Percentiles rank a stretch among this genome's conserved stretches.
These are phyloP conservation scores for Tragelaphus oryx DNA, from an alignment of 2,797 vertebrate genomes.

Conservation along the genomic window DNA sequence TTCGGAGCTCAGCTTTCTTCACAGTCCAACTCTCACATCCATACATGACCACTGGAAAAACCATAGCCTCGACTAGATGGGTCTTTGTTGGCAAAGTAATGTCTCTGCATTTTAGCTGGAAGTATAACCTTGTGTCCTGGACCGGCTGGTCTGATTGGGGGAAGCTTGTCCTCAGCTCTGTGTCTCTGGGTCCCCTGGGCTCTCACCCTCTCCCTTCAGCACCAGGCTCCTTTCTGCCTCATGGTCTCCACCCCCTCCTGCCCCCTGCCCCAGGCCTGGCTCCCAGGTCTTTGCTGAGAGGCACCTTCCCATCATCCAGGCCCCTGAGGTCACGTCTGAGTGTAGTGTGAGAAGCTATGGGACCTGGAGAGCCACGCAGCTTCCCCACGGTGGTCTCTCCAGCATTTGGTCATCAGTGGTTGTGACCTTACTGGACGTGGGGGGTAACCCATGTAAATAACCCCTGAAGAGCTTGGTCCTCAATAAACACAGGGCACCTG, in stretches of 20 bases:
- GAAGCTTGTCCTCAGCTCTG: no score
- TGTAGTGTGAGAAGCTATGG: rapidly evolving
- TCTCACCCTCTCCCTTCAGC: background rate
- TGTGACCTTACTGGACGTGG: background rate
- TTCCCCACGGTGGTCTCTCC: background rate
- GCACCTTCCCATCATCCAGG: no score
- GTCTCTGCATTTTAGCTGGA: background rate
- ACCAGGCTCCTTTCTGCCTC: background rate
- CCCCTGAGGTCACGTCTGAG: background rate
- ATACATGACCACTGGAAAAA: background rate
- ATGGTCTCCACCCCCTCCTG: rapidly evolving
- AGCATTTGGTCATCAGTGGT: background rate
- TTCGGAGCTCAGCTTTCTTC: rapidly evolving
- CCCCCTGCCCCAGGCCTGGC: no score
- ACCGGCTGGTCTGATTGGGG: rapidly evolving
- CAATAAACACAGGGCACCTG: rapidly evolving
- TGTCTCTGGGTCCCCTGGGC: background rate
- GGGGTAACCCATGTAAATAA: background rate
- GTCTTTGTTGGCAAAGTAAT: background rate
- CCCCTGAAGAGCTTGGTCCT: background rate
- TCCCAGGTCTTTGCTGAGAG: background rate
- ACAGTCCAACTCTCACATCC: background rate
- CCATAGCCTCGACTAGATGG: background rate
- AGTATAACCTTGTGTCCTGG: background rate
- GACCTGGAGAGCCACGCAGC: rapidly evolving